phyloP scores from a whole-genome alignment of 2,797 vertebrate species.

The Pitangus sulphuratus region DNA sequence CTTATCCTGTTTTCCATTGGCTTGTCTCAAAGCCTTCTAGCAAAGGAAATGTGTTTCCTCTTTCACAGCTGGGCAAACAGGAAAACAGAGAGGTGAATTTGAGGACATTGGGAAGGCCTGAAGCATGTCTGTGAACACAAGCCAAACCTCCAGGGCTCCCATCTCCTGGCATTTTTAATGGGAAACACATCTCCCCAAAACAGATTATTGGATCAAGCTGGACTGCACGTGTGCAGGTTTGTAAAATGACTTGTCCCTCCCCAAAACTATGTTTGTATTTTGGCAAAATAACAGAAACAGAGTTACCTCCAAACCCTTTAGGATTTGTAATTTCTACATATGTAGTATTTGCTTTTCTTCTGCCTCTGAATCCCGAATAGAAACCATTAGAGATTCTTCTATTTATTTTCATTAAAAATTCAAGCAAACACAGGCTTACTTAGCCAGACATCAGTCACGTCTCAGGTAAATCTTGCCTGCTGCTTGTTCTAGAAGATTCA shows the following conservation, averaged over 20 bases:
- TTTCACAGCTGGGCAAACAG: background rate
- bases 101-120: background rate
- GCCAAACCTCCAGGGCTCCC: background rate
- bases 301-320: background rate
- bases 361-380: background rate
- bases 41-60: background rate
- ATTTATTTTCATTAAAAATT: background rate
- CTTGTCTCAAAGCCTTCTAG: background rate
- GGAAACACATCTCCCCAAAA: background rate
- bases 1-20: background rate
- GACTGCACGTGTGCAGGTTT: background rate
- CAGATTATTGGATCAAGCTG: background rate
- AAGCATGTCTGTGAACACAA: background rate
- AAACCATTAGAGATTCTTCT: background rate
- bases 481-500: background rate
- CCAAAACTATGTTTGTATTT: background rate
- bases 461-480: background rate
- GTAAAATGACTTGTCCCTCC: background rate
- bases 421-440: background rate
- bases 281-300: background rate
- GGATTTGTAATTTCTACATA: background rate
- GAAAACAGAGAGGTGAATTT: background rate
- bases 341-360: background rate
- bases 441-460: background rate
- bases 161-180: background rate